Evolutionary conservation across 2,113 vertebrate species (phyloP).

Genomic region (Perca fluviatilis): DNA sequence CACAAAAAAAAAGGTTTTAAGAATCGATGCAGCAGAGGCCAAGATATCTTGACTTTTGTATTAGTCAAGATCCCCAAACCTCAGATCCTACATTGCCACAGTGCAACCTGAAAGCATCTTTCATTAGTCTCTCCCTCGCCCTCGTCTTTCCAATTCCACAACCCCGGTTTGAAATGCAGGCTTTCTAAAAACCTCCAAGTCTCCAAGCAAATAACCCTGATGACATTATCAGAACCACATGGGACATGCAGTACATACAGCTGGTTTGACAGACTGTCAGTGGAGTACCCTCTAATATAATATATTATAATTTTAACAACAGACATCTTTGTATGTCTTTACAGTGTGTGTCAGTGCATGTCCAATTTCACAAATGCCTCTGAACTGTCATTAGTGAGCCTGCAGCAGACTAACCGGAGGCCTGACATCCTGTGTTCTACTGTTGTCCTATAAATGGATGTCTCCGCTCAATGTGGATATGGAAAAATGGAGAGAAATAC

Average conservation of each 20-base stretch:
- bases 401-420: not conserved
- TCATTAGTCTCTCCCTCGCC: not conserved
- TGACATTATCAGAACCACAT: not conserved
- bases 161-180: not conserved
- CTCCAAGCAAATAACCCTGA: not conserved
- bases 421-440: not conserved
- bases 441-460: not conserved
- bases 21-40: not conserved
- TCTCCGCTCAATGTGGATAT: not conserved
- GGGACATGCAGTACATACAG: not conserved
- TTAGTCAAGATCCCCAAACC: not conserved
- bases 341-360: not conserved
- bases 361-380: not conserved
- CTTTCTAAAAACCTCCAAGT: not conserved
- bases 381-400: not conserved
- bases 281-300: not conserved
- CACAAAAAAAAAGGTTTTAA: not conserved
- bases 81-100: not conserved
- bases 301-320: not conserved
- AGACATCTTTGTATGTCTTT: not conserved
- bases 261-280: not conserved
- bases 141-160: not conserved
- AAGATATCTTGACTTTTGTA: not conserved
- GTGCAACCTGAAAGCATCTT: not conserved
- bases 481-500: not conserved